phyloP scores from a whole-genome alignment of 2,797 vertebrate genomes.

The Rhinophrynus dorsalis region DNA sequence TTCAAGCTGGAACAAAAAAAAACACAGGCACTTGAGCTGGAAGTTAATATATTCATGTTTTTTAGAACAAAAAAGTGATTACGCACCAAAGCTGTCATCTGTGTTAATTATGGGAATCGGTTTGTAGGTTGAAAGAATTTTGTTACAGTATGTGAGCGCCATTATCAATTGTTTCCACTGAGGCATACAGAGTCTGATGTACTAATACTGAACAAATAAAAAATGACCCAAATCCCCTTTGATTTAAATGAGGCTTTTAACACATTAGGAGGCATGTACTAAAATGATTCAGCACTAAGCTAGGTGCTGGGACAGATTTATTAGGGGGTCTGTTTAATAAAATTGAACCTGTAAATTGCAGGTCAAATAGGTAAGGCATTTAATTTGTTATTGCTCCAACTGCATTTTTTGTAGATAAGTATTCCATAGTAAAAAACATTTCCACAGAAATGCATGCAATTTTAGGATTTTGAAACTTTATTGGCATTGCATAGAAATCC shows the following conservation, averaged over 20 bases:
- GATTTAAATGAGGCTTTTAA: no score
- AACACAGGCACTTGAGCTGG: background rate
- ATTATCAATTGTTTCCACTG: constrained; percentile 1
- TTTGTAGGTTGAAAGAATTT: background rate
- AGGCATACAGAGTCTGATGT: background rate
- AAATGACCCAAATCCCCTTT: no score
- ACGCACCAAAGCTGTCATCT: constrained; percentile 35
- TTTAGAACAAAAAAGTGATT: constrained; percentile 37
- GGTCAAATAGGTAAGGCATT: background rate
- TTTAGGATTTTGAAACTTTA: no score
- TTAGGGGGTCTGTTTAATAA: no score
- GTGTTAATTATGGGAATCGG: constrained; percentile 25
- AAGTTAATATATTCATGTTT: constrained; percentile 27
- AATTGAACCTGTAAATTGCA: background rate
- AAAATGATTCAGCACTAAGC: no score
- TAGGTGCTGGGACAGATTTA: no score
- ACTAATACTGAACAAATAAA: no score
- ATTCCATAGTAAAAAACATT: no score
- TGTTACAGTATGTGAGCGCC: background rate
- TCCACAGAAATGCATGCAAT: no score
- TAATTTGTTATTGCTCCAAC: no score
- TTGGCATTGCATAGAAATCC: no score
- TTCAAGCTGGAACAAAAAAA: constrained; percentile 3
- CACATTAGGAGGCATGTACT: no score
- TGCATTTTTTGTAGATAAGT: background rate